Evolutionary conservation across 1,140 invertebrate species (phyloP), one percentile per base, ranked within the genome.

Genomic region (Pristionchus pacificus): DNA sequence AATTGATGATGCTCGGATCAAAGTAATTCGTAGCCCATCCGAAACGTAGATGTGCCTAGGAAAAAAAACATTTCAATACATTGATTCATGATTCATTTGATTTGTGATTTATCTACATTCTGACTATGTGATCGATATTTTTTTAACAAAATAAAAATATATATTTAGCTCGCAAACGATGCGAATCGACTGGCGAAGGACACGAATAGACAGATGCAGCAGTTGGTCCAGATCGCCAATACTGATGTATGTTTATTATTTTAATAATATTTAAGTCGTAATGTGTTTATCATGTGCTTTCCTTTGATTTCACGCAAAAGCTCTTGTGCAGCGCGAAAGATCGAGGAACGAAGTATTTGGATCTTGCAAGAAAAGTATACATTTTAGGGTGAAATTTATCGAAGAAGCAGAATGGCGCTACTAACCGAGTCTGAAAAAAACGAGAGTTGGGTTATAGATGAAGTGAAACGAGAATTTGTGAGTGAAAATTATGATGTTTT

Each of bases 341-440:
- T 87, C 98, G 58, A 91, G 92, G 55, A 93, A 95, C 85, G 94
- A 98, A 84, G 97, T 96, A 85, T 91, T 93, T 75, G 88, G 89
- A 62, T 27, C 0, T 0, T 15, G 15, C 24, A 32, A 65, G 60
- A 24, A 19, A 10, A 19, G 19, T 49, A 19, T 49, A 49, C 19
- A 10, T 49, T 49, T 49, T 19, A 49, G 6, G 6, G 38, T 49
- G 6, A 49, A 19, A 10, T 10, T 49, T 49, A 6, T 10, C 19
- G 6, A 19, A 49, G 6, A 49, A 49, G 6, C 38, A 49, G 38
- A 49, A 19, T 49, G 38, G n/a, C n/a, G n/a, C n/a, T n/a, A n/a
- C n/a, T n/a, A n/a, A n/a, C n/a, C n/a, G n/a, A n/a, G n/a, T n/a
- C n/a, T n/a, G n/a, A n/a, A n/a, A n/a, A n/a, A n/a, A n/a, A n/a